Conservation (phyloP, 2,888 invertebrate species). For the Argyra leucocephala region DNA sequence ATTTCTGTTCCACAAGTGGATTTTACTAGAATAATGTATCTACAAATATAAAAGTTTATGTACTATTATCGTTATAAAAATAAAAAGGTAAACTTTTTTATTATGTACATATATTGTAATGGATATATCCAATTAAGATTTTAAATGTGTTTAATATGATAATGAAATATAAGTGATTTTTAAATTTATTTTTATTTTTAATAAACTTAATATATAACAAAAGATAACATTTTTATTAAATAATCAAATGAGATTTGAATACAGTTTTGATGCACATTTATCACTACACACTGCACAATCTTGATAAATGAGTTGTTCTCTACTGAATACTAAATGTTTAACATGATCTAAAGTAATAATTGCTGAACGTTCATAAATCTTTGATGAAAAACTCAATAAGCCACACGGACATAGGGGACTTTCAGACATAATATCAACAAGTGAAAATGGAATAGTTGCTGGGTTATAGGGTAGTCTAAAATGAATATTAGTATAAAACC, state of each 20-base stretch:
- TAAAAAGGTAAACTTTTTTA: no score
- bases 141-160: no score
- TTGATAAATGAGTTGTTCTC: slow-evolving; percentile 39
- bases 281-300: slow-evolving; percentile 37
- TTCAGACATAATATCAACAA: slow-evolving; percentile 36
- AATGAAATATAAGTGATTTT: no score
- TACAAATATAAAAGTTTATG: no score
- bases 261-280: slow-evolving; percentile 26
- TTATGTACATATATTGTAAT: no score
- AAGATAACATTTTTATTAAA: not conserved
- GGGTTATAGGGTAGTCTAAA: slow-evolving; percentile 30
- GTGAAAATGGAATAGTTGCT: slow-evolving; percentile 31
- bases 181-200: no score
- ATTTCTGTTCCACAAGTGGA: not conserved
- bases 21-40: no score
- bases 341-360: slow-evolving; percentile 36
- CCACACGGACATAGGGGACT: slow-evolving; percentile 39
- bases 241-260: not conserved
- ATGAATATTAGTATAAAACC: not conserved
- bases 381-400: slow-evolving; percentile 32
- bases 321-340: slow-evolving; percentile 36
- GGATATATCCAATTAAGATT: no score
- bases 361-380: slow-evolving; percentile 32
- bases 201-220: no score
- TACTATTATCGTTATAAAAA: no score